Evolutionary conservation across 2,888 invertebrate species (phyloP).

Genomic region (Amblyteles armatorius): DNA sequence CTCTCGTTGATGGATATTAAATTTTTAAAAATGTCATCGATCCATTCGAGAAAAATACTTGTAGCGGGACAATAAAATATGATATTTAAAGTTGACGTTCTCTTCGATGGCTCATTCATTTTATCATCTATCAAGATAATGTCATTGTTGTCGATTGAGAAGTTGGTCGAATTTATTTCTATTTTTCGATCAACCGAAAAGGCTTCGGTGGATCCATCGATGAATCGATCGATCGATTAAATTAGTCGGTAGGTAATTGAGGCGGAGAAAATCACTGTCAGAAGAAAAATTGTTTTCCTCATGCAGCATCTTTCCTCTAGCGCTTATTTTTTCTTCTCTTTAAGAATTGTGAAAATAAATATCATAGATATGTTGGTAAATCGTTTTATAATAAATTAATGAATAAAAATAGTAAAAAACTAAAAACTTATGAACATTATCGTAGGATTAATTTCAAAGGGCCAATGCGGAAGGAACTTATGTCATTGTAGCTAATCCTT

Average conservation of each 20-base stretch:
- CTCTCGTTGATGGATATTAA: neutral
- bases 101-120: neutral
- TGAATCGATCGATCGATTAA: too few species aligned
- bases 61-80: constrained; percentile 47
- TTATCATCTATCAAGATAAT: neutral
- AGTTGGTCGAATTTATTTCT: neutral
- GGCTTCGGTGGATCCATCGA: too few species aligned
- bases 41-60: constrained; percentile 36
- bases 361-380: neutral
- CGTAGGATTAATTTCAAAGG: neutral
- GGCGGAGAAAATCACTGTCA: neutral
- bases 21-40: neutral
- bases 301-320: neutral
- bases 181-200: neutral
- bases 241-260: too few species aligned
- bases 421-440: neutral
- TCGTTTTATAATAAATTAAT: neutral
- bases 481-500: constrained; percentile 50
- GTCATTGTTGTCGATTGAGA: neutral
- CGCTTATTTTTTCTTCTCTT: neutral
- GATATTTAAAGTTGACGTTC: constrained; percentile 23
- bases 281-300: neutral
- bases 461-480: constrained; percentile 41
- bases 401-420: neutral
- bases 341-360: neutral